phyloP scores from a whole-genome alignment of 2,113 vertebrate species.

The Anarrhichthys ocellatus region DNA sequence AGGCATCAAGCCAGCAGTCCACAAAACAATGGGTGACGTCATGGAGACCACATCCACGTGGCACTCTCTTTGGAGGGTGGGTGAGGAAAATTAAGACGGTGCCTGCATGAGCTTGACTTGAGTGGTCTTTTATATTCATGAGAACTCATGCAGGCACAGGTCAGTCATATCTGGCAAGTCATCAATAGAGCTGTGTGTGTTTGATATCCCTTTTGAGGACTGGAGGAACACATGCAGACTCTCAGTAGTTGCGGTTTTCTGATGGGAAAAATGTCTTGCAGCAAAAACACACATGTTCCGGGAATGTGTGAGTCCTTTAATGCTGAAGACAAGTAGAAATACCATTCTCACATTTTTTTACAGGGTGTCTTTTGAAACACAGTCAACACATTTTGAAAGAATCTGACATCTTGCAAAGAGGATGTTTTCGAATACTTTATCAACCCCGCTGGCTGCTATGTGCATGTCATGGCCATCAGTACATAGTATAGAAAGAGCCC shows the following conservation, averaged over 20 bases:
- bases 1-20: background rate
- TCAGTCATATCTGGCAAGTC: slow-evolving; percentile 63
- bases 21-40: background rate
- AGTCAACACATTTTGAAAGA: slow-evolving; percentile 5
- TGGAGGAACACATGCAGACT: background rate
- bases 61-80: slow-evolving; percentile 47
- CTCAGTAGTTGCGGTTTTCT: slow-evolving; percentile 14
- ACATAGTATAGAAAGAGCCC: background rate
- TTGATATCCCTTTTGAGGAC: slow-evolving; percentile 39
- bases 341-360: background rate
- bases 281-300: background rate
- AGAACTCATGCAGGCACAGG: slow-evolving; percentile 45
- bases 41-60: background rate
- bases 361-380: background rate
- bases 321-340: background rate
- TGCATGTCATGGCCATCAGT: slow-evolving; percentile 20
- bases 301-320: no score
- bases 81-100: slow-evolving; percentile 57
- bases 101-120: slow-evolving; percentile 15
- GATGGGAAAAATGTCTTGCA: slow-evolving; percentile 37
- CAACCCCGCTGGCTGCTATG: background rate
- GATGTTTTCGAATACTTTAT: background rate
- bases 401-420: background rate
- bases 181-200: slow-evolving; percentile 59
- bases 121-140: slow-evolving; percentile 61